phyloP scores from a whole-genome alignment of 2,113 vertebrate species.

The Camelus dromedarius region DNA sequence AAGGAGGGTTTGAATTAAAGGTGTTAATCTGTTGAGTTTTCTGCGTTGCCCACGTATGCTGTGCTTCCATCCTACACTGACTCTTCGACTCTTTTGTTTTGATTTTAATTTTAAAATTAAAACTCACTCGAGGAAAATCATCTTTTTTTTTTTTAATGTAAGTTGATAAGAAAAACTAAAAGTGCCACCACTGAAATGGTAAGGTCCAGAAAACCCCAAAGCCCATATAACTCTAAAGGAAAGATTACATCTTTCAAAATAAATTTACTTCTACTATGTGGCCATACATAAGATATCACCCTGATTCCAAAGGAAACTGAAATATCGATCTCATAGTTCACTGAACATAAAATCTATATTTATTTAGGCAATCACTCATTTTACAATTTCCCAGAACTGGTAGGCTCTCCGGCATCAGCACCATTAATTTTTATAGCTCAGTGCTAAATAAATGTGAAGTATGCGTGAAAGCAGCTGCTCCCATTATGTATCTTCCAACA shows the following conservation, averaged over 20 bases:
- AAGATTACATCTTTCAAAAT: slow-evolving; percentile 51
- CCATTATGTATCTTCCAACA: neutral
- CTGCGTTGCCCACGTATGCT: neutral
- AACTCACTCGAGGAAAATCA: neutral
- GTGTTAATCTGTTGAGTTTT: neutral
- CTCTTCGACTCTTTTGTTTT: slow-evolving; percentile 18
- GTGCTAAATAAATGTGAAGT: slow-evolving; percentile 7
- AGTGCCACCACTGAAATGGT: neutral
- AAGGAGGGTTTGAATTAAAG: neutral
- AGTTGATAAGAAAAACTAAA: slow-evolving; percentile 7
- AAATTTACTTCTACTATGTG: slow-evolving; percentile 27
- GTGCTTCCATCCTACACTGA: neutral
- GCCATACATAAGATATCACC: neutral
- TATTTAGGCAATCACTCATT: slow-evolving; percentile 64
- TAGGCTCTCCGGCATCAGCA: slow-evolving; percentile 44
- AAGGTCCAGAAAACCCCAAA: neutral
- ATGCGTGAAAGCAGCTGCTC: neutral
- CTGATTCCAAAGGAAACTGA: slow-evolving; percentile 58
- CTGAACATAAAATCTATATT: slow-evolving; percentile 37
- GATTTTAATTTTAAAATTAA: slow-evolving; percentile 43
- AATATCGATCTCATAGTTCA: slow-evolving; percentile 69
- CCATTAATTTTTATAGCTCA: slow-evolving; percentile 71
- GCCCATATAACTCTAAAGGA: slow-evolving; percentile 40
- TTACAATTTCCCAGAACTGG: slow-evolving; percentile 68
- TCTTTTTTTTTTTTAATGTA: neutral